Evolutionary conservation across 2,797 vertebrate genomes (phyloP), one percentile per base, ranked within the genome.

Genomic region (Onychomys arenicola): DNA sequence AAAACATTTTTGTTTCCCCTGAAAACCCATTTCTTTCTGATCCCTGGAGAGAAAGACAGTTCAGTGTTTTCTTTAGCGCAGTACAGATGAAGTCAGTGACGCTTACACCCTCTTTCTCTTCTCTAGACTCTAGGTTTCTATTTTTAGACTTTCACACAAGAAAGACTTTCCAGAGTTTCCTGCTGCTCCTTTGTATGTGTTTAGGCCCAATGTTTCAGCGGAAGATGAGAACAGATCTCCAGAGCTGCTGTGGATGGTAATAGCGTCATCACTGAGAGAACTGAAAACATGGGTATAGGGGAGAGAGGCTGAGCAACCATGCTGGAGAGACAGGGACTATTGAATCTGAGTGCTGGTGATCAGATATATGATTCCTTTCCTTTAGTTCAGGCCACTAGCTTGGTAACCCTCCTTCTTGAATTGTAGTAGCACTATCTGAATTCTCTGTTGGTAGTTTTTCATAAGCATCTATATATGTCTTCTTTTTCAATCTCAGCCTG

Each of bases 111-210:
- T 77, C 84, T 65, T 96, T 83, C 88, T 93, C 71, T 82, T 92
- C 29, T 93, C 67, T 92, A 96, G 91, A 96, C 67, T 91, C 46
- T 93, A n/a, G 12, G 49, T 85, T 97, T 96, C 97, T 75, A 61
- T 92, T 96, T 97, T 97, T 95, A 96, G 94, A 76, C 43, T 88
- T 95, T 96, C 94, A 94, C 88, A 95, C 87, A 90, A 89, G 89
- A 21, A 95, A 92, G 90, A 89, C 90, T 95, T 97, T 95, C 95
- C 85, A 76, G 83, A 95, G 89, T 86, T 92, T 93, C 93, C 86
- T 95, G 90, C 96, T 98, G 95, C 90, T 98, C 93, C 76, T 96
- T 97, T 97, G 95, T 96, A 81, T 93, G 87, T 78, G 83, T 90
- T 97, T 93, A 96, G 97, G 94, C 94, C 82, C 92, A 93, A 9